These are phyloP conservation scores for Pseudopodoces humilis DNA, from an alignment of 2,113 vertebrate genomes.

Conservation along the genomic window DNA sequence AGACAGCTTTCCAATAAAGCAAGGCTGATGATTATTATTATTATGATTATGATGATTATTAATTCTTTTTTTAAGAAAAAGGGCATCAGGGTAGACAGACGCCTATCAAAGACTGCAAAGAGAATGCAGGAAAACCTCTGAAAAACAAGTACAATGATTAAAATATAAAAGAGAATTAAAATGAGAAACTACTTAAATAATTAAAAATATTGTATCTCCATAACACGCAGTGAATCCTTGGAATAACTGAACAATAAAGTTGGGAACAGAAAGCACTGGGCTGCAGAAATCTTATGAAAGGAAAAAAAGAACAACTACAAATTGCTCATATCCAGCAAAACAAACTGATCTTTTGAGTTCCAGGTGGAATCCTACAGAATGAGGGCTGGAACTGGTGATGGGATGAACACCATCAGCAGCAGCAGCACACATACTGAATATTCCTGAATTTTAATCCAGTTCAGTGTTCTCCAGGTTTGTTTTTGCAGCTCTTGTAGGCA, in stretches of 20 bases:
- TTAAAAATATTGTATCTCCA: background rate
- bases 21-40: background rate
- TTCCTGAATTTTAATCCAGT: background rate
- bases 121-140: background rate
- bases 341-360: background rate
- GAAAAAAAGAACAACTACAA: background rate
- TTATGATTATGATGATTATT: too few species aligned
- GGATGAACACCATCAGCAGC: background rate
- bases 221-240: background rate
- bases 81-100: background rate
- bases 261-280: background rate
- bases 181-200: background rate
- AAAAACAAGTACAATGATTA: background rate
- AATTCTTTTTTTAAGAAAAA: background rate
- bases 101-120: background rate
- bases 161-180: background rate
- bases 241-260: background rate
- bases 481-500: background rate
- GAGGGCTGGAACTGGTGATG: background rate
- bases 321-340: background rate
- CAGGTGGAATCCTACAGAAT: background rate
- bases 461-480: background rate
- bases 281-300: background rate
- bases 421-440: rapidly evolving
- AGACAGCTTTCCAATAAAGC: background rate